These are phyloP conservation scores for Podocnemis expansa DNA, from an alignment of 2,113 vertebrate species.

Conservation along the genomic window DNA sequence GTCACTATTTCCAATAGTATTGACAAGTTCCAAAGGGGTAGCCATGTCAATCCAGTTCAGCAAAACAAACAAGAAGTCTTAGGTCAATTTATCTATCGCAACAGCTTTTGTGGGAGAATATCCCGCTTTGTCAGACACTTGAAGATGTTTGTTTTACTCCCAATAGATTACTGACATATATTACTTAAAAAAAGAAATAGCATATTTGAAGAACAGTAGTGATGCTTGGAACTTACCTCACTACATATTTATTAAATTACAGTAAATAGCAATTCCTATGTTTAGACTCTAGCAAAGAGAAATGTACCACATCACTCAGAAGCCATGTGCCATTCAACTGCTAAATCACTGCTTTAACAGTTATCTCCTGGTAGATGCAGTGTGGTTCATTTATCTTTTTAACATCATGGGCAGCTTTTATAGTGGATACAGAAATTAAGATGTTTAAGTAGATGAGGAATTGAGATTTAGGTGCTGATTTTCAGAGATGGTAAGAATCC, in stretches of 20 bases:
- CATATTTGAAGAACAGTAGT: neutral
- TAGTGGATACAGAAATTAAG: neutral
- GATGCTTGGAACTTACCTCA: neutral
- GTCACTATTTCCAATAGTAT: neutral
- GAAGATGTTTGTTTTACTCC: neutral
- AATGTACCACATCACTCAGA: neutral
- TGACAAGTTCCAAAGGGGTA: too few species aligned
- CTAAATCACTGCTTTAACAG: neutral
- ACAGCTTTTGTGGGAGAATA: too few species aligned
- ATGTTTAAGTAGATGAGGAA: neutral
- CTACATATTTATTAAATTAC: neutral
- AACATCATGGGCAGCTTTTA: neutral
- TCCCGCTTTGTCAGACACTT: too few species aligned
- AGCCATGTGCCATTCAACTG: neutral
- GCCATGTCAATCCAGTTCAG: too few species aligned
- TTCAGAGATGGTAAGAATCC: neutral
- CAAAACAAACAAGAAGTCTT: too few species aligned
- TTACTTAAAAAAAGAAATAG: neutral
- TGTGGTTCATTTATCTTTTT: neutral
- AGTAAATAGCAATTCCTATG: neutral
- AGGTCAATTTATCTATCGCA: neutral
- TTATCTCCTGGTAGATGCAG: fast-evolving
- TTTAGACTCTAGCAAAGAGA: neutral
- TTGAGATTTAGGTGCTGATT: neutral
- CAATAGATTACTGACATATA: neutral